Conservation (phyloP, 2,113 vertebrate species). For the Myotis brandtii region DNA sequence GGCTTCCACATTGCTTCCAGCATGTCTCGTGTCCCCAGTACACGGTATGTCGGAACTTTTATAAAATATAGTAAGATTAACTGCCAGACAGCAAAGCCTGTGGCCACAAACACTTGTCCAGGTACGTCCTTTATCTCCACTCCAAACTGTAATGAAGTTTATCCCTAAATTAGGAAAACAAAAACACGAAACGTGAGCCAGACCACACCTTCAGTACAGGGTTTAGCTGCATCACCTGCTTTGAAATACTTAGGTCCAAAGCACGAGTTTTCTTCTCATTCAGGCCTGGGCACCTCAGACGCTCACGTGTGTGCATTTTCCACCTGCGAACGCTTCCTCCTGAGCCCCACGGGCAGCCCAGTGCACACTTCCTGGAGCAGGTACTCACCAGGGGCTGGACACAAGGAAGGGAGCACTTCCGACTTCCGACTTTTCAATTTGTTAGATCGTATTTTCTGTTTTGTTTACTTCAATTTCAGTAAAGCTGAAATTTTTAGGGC, state of each 20-base stretch:
- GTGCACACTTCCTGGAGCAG: neutral
- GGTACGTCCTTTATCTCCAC: neutral
- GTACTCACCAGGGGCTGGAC: accelerated
- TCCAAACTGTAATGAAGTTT: neutral
- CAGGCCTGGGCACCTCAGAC: accelerated
- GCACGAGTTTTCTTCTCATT: accelerated
- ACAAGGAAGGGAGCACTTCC: accelerated
- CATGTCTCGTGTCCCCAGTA: neutral
- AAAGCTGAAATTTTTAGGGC: neutral
- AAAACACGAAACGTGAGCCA: accelerated
- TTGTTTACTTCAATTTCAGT: neutral
- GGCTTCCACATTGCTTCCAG: neutral
- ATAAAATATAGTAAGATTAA: neutral
- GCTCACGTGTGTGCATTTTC: accelerated
- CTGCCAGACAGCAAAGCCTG: neutral
- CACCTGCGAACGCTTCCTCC: neutral
- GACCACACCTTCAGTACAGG: accelerated
- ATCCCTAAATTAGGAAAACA: neutral
- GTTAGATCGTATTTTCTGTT: neutral
- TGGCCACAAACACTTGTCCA: neutral
- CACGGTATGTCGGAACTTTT: neutral
- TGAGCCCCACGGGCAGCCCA: neutral
- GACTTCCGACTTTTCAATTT: too few relatives aligned
- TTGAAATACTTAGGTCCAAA: neutral
- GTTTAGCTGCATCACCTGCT: neutral